Base-by-base conservation (phyloP, 2,113 vertebrate species). In the Oncorhynchus tshawytscha region DNA sequence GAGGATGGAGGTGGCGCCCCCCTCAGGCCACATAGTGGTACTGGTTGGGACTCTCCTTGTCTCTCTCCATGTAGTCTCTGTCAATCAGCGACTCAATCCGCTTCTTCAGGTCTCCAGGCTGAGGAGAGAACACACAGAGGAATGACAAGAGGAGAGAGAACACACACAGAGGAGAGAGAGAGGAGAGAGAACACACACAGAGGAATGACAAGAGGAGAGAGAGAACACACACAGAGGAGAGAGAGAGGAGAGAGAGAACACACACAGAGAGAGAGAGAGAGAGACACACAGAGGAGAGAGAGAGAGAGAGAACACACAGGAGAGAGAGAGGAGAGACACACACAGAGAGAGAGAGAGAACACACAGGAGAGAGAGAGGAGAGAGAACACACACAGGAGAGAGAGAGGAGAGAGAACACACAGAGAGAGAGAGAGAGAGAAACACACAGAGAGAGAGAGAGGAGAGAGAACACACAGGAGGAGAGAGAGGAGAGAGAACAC, bases 41-140 rank as follows among this genome's bases (percentile, higher is more conserved):
- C 90, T 99, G 97, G 86, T 97, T 99, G 0, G 97, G 95, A 76
- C 93, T 99, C 90, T 99, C 97, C 91, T 96, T 97, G 88, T 99
- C 96, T 67, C 96, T 93, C 82, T 99, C 96, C 98, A 99, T 98
- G 88, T 98, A 99, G 92, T 99, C 96, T 93, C 97, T 94, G 86
- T 99, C 97, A 85, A 99, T 99, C 72, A 99, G 96, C 12, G 97
- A 99, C 89, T 99, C 97, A 9, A 99, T 97, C 70, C 96, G 93
- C 89, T 99, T 99, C 92, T 99, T 99, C 89, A 99, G 92, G 83
- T 98, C 97, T 72, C 96, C 96, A 78, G 97, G 96, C 97, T 99
- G 84, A 11, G 54, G 31, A 20, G 31, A 20, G 67, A 48, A 39
- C 11, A 78, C 18, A 22, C 5, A 5, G 20, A 31, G 29, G 29